These are phyloP conservation scores for Stegophylla sp. DNA, from an alignment of 2,888 invertebrate species.

Conservation along the genomic window DNA sequence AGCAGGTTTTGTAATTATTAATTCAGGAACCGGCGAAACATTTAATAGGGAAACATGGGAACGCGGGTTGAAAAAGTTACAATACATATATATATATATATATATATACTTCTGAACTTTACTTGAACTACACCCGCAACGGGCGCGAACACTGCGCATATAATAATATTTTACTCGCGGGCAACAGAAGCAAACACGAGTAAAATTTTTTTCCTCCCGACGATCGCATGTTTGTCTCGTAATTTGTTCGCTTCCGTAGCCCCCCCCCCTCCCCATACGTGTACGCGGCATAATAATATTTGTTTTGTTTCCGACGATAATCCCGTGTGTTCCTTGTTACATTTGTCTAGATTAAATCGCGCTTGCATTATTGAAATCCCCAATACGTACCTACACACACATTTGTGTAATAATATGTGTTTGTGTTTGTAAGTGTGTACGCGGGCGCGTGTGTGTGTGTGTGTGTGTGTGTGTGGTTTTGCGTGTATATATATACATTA, in stretches of 20 bases:
- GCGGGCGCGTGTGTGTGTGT: not conserved
- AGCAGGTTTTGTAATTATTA: too few relatives aligned
- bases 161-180: not conserved
- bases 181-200: too few relatives aligned
- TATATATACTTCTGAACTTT: too few relatives aligned
- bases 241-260: not conserved
- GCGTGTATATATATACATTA: too few relatives aligned
- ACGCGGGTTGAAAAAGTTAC: too few relatives aligned
- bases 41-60: too few relatives aligned
- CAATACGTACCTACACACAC: not conserved
- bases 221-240: not conserved
- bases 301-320: conserved; percentile 21
- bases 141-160: too few relatives aligned
- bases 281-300: not conserved
- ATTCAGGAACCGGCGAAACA: too few relatives aligned
- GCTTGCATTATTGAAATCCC: conserved; percentile 40
- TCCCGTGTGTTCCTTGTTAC: not conserved
- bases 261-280: not conserved
- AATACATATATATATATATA: too few relatives aligned
- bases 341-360: conserved; percentile 39
- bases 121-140: too few relatives aligned
- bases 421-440: not conserved
- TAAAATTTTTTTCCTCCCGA: not conserved
- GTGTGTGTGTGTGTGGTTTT: not conserved
- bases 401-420: not conserved